Base-by-base conservation (phyloP, 1,140 invertebrate species). In the Sinonovacula constricta region DNA sequence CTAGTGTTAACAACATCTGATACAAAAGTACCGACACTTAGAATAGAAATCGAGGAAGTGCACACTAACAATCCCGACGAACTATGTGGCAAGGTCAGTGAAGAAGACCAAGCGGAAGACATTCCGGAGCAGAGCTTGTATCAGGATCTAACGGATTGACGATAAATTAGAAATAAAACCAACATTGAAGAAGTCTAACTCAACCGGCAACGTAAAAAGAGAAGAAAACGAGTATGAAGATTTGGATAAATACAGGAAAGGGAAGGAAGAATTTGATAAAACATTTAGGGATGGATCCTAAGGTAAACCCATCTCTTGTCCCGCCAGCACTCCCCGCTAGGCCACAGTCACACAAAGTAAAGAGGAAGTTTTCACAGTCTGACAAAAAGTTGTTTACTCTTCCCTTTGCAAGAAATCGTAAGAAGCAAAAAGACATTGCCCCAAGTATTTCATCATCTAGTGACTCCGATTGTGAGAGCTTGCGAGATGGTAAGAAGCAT, bases 201-300 rank as follows among this genome's bases (percentile, higher is more conserved):
- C 81, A 5, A 77, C 76, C 0, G 76, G 81, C 18, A 53, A 81
- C 15, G 60, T 76, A 4, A 59, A 15, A 54, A 63, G 26, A 57
- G 39, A 79, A 49, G 78, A 82, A 60, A 81, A 80, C 36, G 71
- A 79, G 26, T 85, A 85, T 57, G 83, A 82, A 57, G 83, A 85
- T 30, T 28, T 85, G 34, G 80, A 82, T n/a, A 63, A 68, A 26
- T 65, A 62, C 26, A 71, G 68, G 45, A 76, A 63, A 59, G 70
- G 70, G 30, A n/a, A 76, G 57, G 63, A 79, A 80, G 45, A 72
- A 80, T 30, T 34, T 80, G 15, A 33, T 62, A 15, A 80, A 80
- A 57, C 69, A 72, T 60, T 54, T 80, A 26, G 78, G 78, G 51
- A 66, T 80, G 54, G 62, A 80, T 49, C 68, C 78, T 2, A 33